Base-by-base conservation (phyloP, 2,888 invertebrate species). In the Pseudococcus jackbeardsleyi region DNA sequence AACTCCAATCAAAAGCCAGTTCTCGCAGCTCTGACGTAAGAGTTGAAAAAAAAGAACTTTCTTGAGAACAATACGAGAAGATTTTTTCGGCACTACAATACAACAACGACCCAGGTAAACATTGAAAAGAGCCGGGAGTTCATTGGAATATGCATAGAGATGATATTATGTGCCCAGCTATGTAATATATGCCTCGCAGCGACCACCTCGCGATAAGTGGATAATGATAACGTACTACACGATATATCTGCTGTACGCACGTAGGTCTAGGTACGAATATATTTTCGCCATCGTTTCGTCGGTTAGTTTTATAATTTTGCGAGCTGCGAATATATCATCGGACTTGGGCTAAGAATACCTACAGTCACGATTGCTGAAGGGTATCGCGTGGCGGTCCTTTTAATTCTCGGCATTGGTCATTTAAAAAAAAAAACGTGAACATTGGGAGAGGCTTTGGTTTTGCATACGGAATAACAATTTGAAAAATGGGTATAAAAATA, bases 371-470 rank as follows among this genome's bases (percentile, higher is more conserved):
- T 33, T 33, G 68, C 68, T 33, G 68, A 72, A 72, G 68, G 68
- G 68, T 33, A 7, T 72, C 68, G 68, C 68, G 26, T 33, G 68
- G 68, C 33, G 68, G 68, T 22, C n/a, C 33, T 72, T 72, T 33
- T 6, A 72, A 72, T 72, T 72, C 68, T 26, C 68, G 26, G 26
- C 9, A 72, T 72, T 72, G 33, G 59, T 19, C 15, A 26, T 72
- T 33, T 12, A 72, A 33, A n/a, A n/a, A n/a, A n/a, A n/a, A n/a
- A n/a, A 72, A 72, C 68, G 68, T 72, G 68, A 26, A 72, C 33
- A 72, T 33, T 72, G 68, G 68, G 68, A 72, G 68, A 72, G 68
- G 68, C 68, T 72, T 72, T 15, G 68, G 15, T 72, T 72, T 12
- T 26, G 26, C 68, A 26, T 33, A 72, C 33, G n/a, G 68, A 72